Percentiles rank a stretch among this genome's conserved stretches.
Conservation (phyloP, 2,888 invertebrate species). For the Tethea ocularis region DNA sequence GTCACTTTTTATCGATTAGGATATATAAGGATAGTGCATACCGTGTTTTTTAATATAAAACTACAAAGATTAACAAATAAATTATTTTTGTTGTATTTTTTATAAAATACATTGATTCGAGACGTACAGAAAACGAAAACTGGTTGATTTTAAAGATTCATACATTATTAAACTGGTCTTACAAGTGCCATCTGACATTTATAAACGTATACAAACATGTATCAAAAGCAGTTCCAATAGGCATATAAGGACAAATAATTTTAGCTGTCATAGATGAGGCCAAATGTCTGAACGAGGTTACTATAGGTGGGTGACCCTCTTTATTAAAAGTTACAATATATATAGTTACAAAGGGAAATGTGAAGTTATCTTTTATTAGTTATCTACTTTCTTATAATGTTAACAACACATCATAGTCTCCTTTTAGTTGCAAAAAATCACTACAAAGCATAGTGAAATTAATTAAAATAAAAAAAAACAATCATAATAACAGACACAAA, state of each 20-base stretch:
- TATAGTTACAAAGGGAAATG: neutral
- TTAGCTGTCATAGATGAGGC: neutral
- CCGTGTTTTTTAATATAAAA: too few relatives aligned
- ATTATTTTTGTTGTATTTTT: too few relatives aligned
- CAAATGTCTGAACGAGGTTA: neutral
- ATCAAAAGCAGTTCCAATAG: neutral
- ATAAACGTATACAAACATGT: neutral
- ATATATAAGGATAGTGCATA: too few relatives aligned
- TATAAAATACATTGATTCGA: too few relatives aligned
- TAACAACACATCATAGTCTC: conserved; percentile 30
- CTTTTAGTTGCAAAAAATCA: too few relatives aligned
- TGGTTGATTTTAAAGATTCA: neutral
- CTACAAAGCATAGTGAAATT: neutral
- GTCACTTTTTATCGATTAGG: too few relatives aligned
- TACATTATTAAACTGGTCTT: neutral
- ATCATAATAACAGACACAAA: conserved; percentile 20
- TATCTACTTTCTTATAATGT: neutral
- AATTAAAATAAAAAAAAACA: too few relatives aligned
- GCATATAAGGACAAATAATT: too few relatives aligned
- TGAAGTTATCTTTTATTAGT: too few relatives aligned
- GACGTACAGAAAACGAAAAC: neutral
- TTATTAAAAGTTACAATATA: neutral
- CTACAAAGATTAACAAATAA: too few relatives aligned
- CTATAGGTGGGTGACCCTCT: neutral
- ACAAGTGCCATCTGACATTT: neutral